Evolutionary conservation across 2,113 vertebrate species (phyloP).

Genomic region (Xiphorhynchus elegans): DNA sequence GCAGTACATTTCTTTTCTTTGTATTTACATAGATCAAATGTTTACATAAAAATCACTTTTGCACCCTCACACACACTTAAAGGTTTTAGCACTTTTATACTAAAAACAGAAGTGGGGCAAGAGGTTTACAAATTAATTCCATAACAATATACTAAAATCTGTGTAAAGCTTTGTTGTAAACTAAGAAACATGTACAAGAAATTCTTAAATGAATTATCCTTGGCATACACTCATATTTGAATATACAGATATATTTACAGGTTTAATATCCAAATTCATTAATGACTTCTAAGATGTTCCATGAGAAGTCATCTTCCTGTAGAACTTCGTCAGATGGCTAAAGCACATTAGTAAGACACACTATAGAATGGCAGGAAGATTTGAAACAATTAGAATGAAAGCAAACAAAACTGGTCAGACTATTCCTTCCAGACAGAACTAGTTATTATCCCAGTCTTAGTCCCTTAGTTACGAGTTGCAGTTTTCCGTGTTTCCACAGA

Average conservation of each 20-base stretch:
- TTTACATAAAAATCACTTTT: neutral
- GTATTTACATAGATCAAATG: neutral
- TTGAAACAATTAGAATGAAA: slow-evolving; percentile 21
- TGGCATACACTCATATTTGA: slow-evolving; percentile 39
- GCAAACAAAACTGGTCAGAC: slow-evolving; percentile 1
- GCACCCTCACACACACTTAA: neutral
- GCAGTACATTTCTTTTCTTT: neutral
- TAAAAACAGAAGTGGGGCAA: neutral
- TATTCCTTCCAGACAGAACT: neutral
- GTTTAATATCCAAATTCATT: slow-evolving; percentile 22
- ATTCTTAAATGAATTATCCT: slow-evolving; percentile 55
- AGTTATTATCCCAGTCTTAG: neutral
- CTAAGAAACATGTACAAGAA: slow-evolving; percentile 46
- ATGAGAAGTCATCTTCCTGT: neutral
- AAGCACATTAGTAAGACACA: neutral
- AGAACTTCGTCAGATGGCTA: neutral
- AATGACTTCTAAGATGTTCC: neutral
- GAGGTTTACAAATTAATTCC: slow-evolving; percentile 25
- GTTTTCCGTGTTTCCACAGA: neutral
- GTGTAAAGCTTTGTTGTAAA: slow-evolving; percentile 28
- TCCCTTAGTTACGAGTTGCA: neutral
- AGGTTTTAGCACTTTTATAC: neutral
- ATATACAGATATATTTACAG: slow-evolving; percentile 38
- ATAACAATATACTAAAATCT: neutral
- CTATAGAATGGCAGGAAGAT: neutral